A percentile compares a stretch with the other conserved stretches of the same genome.
Conservation (phyloP, 2,113 vertebrate species). For the Anarrhichthys ocellatus region DNA sequence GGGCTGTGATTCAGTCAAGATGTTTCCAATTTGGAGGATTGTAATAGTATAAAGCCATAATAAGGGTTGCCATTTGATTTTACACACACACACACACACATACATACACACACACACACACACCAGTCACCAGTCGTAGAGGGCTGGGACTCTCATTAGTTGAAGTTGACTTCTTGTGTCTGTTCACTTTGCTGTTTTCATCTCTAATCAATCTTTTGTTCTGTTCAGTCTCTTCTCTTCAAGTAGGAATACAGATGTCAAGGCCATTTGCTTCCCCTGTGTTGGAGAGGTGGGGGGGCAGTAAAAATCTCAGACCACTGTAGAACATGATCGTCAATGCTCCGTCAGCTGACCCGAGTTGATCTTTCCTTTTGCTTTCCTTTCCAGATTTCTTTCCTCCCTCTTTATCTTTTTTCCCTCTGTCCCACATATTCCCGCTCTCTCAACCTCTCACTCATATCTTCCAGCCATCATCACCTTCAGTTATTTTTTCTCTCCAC, state of each 20-base stretch:
- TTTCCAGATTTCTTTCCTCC: slow-evolving; percentile 6
- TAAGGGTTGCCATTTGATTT: slow-evolving; percentile 47
- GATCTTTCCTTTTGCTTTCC: slow-evolving; percentile 36
- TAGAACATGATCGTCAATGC: slow-evolving; percentile 65
- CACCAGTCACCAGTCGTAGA: slow-evolving; percentile 8
- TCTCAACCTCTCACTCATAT: neutral
- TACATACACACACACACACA: slow-evolving; percentile 63
- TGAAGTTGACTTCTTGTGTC: neutral
- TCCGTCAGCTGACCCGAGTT: slow-evolving; percentile 54
- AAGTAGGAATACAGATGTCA: slow-evolving; percentile 66
- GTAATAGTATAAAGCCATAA: slow-evolving; percentile 30
- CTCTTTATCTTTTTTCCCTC: slow-evolving; percentile 8
- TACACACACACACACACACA: slow-evolving; percentile 61
- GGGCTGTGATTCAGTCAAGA: slow-evolving; percentile 67
- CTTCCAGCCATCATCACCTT: neutral
- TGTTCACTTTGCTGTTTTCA: slow-evolving; percentile 26
- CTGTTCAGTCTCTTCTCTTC: slow-evolving; percentile 8
- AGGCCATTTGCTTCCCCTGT: slow-evolving; percentile 44
- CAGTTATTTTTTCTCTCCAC: neutral
- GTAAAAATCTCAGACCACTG: slow-evolving; percentile 58
- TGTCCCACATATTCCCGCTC: slow-evolving; percentile 34
- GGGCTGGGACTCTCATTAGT: slow-evolving; percentile 45
- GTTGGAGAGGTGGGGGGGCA: slow-evolving; percentile 4
- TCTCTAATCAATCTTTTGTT: slow-evolving; percentile 20
- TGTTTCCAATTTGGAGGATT: slow-evolving; percentile 60